Evolutionary conservation across 1,140 invertebrate genomes (phyloP), one percentile per base, ranked within the genome.

Genomic region (Gonioctena quinquepunctata): DNA sequence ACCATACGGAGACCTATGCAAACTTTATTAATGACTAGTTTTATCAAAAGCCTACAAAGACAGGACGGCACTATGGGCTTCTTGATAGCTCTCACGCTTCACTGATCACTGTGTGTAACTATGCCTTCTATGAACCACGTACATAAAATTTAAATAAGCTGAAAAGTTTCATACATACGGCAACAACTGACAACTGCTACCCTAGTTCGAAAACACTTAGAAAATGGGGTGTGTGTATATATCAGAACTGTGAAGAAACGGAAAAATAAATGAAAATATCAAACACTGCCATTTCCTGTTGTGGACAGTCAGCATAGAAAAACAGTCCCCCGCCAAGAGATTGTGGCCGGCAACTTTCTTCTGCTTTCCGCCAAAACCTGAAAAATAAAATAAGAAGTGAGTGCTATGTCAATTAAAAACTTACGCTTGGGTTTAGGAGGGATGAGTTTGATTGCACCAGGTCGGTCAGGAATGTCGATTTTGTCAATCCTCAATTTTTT

Each of bases 351-450:
- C 67, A 59, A 57, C 23, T 21, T 52, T 71, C 63, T 69, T 75
- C 69, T 27, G 52, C 66, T 60, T 28, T 62, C 18, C 62, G 22
- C 26, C 26, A 18, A 57, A 52, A 80, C 72, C 80, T 80, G 75
- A 74, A 81, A 81, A 80, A 81, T 25, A 71, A 80, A 77, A 79
- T 42, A 71, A 63, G 18, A 23, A 65, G 33, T 80, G 54, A 80
- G 66, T 69, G 70, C 16, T 19, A 49, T 54, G 7, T 49, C 56
- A 50, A 48, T 52, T 7, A 65, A 4, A 21, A 74, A 92, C 93
- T 93, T 91, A 96, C 94, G 91, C 89, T 94, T 95, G 70, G 91
- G 91, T 88, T 94, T 95, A 69, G 93, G 87, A 71, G 93, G 89
- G 78, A 95, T 94, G 50, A 95, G 83, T 86, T 95, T 96, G 70